Evolutionary conservation across 2,797 vertebrate genomes (phyloP).

Genomic region (Pelochelys cantorii): DNA sequence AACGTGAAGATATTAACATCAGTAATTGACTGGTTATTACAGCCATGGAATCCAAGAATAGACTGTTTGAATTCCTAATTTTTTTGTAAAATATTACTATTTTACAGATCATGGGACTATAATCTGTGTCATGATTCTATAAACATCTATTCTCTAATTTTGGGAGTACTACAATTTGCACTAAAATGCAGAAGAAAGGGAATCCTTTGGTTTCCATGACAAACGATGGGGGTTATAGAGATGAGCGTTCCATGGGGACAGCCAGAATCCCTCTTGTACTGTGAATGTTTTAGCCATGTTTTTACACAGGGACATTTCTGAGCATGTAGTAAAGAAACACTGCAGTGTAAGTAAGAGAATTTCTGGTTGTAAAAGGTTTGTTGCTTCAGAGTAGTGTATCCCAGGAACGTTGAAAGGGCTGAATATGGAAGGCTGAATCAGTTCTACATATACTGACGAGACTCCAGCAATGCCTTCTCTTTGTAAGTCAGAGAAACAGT

Average conservation of each 20-base stretch:
- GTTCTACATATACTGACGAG: constrained; percentile 23
- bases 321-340: neutral
- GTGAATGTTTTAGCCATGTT: neutral
- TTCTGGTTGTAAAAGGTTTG: neutral
- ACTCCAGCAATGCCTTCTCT: neutral
- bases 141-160: neutral
- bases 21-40: neutral
- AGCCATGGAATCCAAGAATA: neutral
- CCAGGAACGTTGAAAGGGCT: neutral
- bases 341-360: neutral
- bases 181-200: neutral
- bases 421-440: neutral
- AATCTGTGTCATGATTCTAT: neutral
- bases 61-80: neutral
- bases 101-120: neutral
- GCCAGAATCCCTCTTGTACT: neutral
- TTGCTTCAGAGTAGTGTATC: neutral
- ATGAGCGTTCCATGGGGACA: neutral
- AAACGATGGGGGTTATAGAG: neutral
- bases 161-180: neutral
- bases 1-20: neutral
- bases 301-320: neutral
- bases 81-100: neutral
- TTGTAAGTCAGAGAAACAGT: neutral
- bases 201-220: neutral